Evolutionary conservation across 2,113 vertebrate genomes (phyloP), one percentile per base, ranked within the genome.

Genomic region (Aspiorhynchus laticeps): DNA sequence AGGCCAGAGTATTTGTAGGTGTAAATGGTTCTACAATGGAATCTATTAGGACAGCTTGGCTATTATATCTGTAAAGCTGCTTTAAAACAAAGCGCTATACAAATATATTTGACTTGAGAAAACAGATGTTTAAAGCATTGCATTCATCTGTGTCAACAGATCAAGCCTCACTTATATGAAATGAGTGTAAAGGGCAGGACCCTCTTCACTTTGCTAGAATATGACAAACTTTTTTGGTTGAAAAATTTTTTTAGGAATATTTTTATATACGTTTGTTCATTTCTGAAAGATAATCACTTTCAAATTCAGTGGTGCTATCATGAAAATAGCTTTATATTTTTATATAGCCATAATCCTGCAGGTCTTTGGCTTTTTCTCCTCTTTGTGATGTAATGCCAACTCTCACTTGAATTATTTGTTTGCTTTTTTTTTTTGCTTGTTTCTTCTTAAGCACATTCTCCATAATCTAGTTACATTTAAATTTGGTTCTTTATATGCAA

Each of bases 371-470:
- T 69, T 84, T 81, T 73, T 71, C 79, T 88, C 48, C 26, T 84
- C 65, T 84, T 85, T 87, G 80, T 88, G 84, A 88, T 88, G 17
- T 36, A 85, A 74, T 93, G 95, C 94, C 93, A 96, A 93, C 95
- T 93, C 92, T 95, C 94, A 94, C 94, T 95, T 95, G 93, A 95
- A 94, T 88, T 80, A 61, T 94, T 95, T 95, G 94, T 86, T 93
- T 94, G 41, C 4, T 5, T 12, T 14, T 5, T 65, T 65, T 17
- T 33, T 17, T 7, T 19, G 1, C 21, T 26, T 12, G 2, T 36
- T 71, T 36, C 17, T 36, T 10, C 33, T 36, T 21, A 36, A 71
- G 21, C 17, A 71, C 67, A 17, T 67, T 67, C 14, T 67, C 1
- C 7, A 0, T 21, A 21, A 4, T 71, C 15, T 71, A 71, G 67